Evolutionary conservation across 2,888 invertebrate genomes (phyloP), one percentile per base, ranked within the genome.

Genomic region (Lepetodrilus schrolli): DNA sequence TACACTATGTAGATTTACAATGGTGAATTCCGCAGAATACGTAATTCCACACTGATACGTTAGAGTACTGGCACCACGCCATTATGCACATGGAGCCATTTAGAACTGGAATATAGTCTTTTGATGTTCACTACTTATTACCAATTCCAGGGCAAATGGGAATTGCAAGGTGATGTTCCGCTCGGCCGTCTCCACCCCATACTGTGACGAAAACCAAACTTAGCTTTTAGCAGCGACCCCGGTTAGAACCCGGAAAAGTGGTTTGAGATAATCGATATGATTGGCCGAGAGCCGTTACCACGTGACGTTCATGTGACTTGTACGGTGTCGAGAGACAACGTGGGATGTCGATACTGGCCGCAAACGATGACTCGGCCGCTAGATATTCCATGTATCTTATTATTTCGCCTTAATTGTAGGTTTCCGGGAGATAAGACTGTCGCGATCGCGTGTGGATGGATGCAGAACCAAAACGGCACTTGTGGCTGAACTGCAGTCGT

Each of bases 221-320:
- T 4, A 58, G 58, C n/a, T 58, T 34, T 26, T n/a, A 58, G 17
- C 34, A 17, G 0, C 58, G 5, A 17, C 17, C 30, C 51, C 26
- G 13, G 10, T 13, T 13, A 26, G 21, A 51, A 51, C 51, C 0
- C 7, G 34, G 26, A 17, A 30, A 13, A 4, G 10, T 4, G n/a
- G 7, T 23, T 17, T 30, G 21, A 13, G 30, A 58, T 20, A 58
- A 58, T 58, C 58, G 17, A 58, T 58, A 58, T 43, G 43, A 43
- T 43, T 43, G 43, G 43, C 17, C 17, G 43, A 13, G 34, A 30
- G 17, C 8, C 17, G 26, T 2, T 26, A 58, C 1, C 58, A 58
- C 58, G 58, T 58, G 58, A 58, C 26, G 30, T 30, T 58, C 58
- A 58, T 58, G 58, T 58, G 58, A 58, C 58, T n/a, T 30, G 21